phyloP scores from a whole-genome alignment of 2,797 vertebrate species.

The Triplophysa yarkandensis region DNA sequence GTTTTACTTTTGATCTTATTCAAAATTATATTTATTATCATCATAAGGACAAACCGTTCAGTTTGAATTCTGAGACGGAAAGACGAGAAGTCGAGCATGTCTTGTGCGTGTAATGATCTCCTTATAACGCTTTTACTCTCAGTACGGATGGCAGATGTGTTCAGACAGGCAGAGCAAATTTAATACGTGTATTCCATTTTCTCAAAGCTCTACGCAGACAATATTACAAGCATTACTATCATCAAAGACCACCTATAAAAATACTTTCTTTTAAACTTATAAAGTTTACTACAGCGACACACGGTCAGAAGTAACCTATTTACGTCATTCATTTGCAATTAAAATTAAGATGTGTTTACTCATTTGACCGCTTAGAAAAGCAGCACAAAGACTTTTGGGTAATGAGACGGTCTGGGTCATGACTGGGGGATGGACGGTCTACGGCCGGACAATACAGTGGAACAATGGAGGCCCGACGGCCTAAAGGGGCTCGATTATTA shows the following conservation, averaged over 20 bases:
- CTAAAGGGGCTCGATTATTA: slow-evolving; percentile 11
- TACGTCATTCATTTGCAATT: not conserved
- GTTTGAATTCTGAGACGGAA: not conserved
- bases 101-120: slow-evolving; percentile 38
- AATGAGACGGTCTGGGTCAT: slow-evolving; percentile 44
- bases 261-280: slow-evolving; percentile 7
- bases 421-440: slow-evolving; percentile 34
- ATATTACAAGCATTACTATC: slow-evolving; percentile 8
- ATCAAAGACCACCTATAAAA: slow-evolving; percentile 9
- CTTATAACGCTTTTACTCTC: slow-evolving; percentile 33
- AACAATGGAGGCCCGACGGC: slow-evolving; percentile 27
- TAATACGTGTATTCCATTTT: slow-evolving; percentile 24
- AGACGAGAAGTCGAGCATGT: slow-evolving; percentile 16
- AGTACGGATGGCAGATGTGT: slow-evolving; percentile 32
- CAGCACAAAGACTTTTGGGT: slow-evolving; percentile 20
- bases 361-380: slow-evolving; percentile 26
- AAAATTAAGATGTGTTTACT: slow-evolving; percentile 35
- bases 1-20: slow-evolving; percentile 23
- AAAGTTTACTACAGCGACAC: slow-evolving; percentile 20
- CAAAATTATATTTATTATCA: slow-evolving; percentile 33
- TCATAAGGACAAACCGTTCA: slow-evolving; percentile 17
- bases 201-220: slow-evolving; percentile 14
- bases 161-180: slow-evolving; percentile 43
- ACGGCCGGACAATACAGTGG: slow-evolving; percentile 17
- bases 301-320: not conserved